Percentiles rank a stretch among this genome's conserved stretches.
These are phyloP conservation scores for Lagopus leucura DNA, from an alignment of 2,113 vertebrate genomes.

Conservation along the genomic window DNA sequence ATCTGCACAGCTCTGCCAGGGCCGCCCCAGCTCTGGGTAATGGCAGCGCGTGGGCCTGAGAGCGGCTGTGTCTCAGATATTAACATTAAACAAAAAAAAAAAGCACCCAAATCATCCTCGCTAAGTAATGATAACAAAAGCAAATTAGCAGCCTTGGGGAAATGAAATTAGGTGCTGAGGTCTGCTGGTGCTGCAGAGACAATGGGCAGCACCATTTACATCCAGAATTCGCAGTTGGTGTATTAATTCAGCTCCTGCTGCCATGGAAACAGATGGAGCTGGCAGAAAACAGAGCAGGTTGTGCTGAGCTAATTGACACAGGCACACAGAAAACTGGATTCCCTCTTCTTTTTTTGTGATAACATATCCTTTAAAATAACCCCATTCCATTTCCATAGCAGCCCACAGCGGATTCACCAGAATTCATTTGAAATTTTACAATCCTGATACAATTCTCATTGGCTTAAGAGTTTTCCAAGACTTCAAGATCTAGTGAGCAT, in stretches of 20 bases:
- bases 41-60: too few species aligned
- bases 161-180: rapidly evolving
- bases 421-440: neutral
- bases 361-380: neutral
- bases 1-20: rapidly evolving
- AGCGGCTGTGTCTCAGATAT: too few species aligned
- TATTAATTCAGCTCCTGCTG: neutral
- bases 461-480: neutral
- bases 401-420: neutral
- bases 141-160: neutral
- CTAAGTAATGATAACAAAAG: rapidly evolving
- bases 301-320: neutral
- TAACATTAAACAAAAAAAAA: neutral
- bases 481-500: neutral
- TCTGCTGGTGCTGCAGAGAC: neutral
- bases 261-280: conserved; percentile 4
- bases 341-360: neutral
- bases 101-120: rapidly evolving
- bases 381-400: neutral
- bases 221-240: neutral
- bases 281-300: conserved; percentile 28
- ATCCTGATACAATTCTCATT: neutral
- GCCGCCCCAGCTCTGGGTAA: neutral
- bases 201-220: neutral
- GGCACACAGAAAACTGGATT: neutral